Conservation (phyloP, 2,113 vertebrate species). For the Calonectris borealis region DNA sequence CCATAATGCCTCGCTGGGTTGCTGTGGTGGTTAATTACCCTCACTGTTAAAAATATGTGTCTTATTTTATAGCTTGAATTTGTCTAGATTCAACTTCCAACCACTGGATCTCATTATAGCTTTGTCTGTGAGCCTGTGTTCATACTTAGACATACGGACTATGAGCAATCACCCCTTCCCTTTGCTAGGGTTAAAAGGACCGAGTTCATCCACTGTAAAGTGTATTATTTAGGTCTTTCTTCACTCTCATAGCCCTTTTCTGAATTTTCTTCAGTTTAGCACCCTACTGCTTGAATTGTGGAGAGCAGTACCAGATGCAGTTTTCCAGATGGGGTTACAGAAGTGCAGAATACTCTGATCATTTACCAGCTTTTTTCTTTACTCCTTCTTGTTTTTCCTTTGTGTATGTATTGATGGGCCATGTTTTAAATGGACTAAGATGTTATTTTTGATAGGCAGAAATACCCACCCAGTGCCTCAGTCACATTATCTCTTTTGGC, state of each 20-base stretch:
- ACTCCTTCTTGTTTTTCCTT: neutral
- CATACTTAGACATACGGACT: neutral
- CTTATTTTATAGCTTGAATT: conserved; percentile 27
- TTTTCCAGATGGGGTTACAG: neutral
- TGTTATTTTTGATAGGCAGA: neutral
- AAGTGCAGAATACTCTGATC: neutral
- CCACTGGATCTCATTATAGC: conserved; percentile 45
- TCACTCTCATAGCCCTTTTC: neutral
- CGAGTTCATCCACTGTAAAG: neutral
- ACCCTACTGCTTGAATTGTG: neutral
- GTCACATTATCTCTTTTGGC: neutral
- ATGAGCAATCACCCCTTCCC: neutral
- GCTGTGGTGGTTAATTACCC: conserved; percentile 37
- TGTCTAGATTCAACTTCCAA: conserved; percentile 22
- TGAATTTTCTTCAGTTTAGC: neutral
- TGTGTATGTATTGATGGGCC: neutral
- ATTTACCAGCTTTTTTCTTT: neutral
- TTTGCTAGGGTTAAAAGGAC: neutral
- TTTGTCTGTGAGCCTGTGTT: neutral
- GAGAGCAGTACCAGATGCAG: neutral
- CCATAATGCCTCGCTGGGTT: neutral
- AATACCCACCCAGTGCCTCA: neutral
- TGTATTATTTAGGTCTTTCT: neutral
- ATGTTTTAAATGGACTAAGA: neutral
- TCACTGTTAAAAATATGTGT: conserved; percentile 28